phyloP scores from a whole-genome alignment of 2,797 vertebrate genomes.

The Euthynnus affinis region DNA sequence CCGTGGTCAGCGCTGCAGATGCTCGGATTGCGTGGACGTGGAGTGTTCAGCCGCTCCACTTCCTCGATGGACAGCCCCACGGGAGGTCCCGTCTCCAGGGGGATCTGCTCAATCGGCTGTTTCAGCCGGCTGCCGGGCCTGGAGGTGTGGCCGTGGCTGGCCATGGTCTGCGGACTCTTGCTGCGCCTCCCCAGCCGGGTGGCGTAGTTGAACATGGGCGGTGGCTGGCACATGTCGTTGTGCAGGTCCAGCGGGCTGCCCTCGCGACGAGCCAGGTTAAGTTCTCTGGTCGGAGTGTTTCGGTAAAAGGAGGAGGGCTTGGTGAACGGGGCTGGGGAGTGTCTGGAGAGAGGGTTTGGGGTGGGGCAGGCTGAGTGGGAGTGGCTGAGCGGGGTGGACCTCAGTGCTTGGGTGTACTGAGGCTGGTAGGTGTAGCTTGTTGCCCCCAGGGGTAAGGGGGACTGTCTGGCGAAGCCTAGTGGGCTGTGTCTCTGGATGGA shows the following conservation, averaged over 20 bases:
- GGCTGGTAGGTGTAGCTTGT: slow-evolving; percentile 96
- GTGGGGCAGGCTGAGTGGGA: slow-evolving; percentile 93
- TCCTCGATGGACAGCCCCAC: slow-evolving; percentile 97
- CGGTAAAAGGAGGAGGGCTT: slow-evolving; percentile 95
- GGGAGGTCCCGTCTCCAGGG: slow-evolving; percentile 92
- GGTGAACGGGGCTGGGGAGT: slow-evolving; percentile 95
- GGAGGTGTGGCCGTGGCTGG: slow-evolving; percentile 88
- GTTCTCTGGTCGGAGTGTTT: slow-evolving; percentile 94
- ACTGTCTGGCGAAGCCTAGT: slow-evolving; percentile 95
- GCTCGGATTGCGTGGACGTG: slow-evolving; percentile 96
- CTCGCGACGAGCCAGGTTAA: slow-evolving; percentile 93
- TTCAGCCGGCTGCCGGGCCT: slow-evolving; percentile 95
- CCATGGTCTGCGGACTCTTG: slow-evolving; percentile 96
- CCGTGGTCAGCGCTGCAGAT: slow-evolving; percentile 98
- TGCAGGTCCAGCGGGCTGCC: slow-evolving; percentile 92
- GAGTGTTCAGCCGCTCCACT: slow-evolving; percentile 97
- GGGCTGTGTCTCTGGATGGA: slow-evolving; percentile 98
- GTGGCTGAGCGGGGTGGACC: slow-evolving; percentile 92
- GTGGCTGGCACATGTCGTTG: slow-evolving; percentile 89
- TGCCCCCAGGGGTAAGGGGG: slow-evolving; percentile 94
- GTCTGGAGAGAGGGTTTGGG: slow-evolving; percentile 93
- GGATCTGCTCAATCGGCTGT: slow-evolving; percentile 94
- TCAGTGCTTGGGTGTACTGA: slow-evolving; percentile 90
- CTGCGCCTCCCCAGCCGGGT: slow-evolving; percentile 94
- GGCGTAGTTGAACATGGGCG: slow-evolving; percentile 93